These are phyloP conservation scores for Catotricha subobsoleta DNA, from an alignment of 2,888 invertebrate species.

Conservation along the genomic window DNA sequence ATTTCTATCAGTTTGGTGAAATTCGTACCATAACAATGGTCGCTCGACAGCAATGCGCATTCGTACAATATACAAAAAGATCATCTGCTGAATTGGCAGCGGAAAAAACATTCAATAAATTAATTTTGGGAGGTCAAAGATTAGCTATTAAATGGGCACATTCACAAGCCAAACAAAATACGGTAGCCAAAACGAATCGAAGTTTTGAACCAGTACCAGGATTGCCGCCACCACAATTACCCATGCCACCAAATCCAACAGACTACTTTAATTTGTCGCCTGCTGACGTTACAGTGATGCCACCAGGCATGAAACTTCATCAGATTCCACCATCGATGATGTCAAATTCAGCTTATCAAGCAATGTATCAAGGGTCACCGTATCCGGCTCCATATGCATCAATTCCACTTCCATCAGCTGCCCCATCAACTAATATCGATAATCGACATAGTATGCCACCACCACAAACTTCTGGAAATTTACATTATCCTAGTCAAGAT, in stretches of 20 bases:
- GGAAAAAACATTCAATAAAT: constrained; percentile 87
- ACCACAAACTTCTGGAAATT: constrained; percentile 37
- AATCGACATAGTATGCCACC: constrained; percentile 17
- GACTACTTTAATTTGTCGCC: constrained; percentile 43
- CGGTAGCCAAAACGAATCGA: constrained; percentile 34
- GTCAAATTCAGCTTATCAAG: constrained; percentile 6
- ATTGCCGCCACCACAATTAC: constrained; percentile 53
- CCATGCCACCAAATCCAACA: constrained; percentile 35
- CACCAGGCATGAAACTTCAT: constrained; percentile 29
- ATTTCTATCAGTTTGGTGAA: constrained; percentile 98
- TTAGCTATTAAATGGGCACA: constrained; percentile 98
- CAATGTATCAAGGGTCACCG: constrained; percentile 1
- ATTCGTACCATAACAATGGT: constrained; percentile 86
- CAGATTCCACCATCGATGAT: constrained; percentile 22
- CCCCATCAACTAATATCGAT: constrained; percentile 2
- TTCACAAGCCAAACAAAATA: constrained; percentile 57
- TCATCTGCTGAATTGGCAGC: constrained; percentile 84
- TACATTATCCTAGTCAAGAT: constrained; percentile 96
- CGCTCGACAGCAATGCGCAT: constrained; percentile 86
- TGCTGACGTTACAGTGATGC: constrained; percentile 26
- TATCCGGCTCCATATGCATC: constrained; percentile 4
- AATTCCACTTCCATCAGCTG: neutral
- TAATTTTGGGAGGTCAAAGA: constrained; percentile 62
- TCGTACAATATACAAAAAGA: constrained; percentile 87
- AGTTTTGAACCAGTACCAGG: constrained; percentile 59